phyloP scores from a whole-genome alignment of 2,113 vertebrate genomes.

The Odontesthes bonariensis region DNA sequence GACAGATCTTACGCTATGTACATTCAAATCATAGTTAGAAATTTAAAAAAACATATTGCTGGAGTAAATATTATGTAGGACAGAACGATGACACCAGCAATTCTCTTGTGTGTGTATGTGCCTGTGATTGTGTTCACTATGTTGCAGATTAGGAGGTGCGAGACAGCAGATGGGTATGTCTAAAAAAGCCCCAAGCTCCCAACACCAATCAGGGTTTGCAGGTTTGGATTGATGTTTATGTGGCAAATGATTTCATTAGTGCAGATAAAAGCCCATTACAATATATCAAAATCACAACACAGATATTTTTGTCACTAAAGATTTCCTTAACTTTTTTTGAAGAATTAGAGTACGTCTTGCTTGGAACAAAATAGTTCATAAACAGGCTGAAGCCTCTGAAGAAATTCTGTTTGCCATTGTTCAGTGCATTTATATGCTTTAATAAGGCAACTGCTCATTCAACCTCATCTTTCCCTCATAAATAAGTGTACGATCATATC shows the following conservation, averaged over 20 bases:
- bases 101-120: conserved; percentile 21
- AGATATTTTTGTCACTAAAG: neutral
- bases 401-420: neutral
- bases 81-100: conserved; percentile 35
- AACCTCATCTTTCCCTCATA: conserved; percentile 53
- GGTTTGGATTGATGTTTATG: conserved; percentile 59
- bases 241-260: conserved; percentile 68
- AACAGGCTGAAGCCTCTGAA: neutral
- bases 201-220: conserved; percentile 64
- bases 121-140: conserved; percentile 23
- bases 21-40: conserved; percentile 2
- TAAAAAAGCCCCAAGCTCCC: conserved; percentile 79
- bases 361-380: neutral
- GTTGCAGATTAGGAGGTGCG: conserved; percentile 83
- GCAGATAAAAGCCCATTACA: conserved; percentile 54
- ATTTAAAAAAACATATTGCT: conserved; percentile 25
- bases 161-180: conserved; percentile 86
- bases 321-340: neutral
- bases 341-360: neutral
- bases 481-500: conserved; percentile 59
- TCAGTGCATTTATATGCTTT: neutral
- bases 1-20: neutral
- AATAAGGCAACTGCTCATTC: conserved; percentile 56
- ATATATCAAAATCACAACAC: conserved; percentile 19
- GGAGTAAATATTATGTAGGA: conserved; percentile 13